Evolutionary conservation across 1,140 invertebrate genomes (phyloP).

Genomic region (Diuraphis noxia): DNA sequence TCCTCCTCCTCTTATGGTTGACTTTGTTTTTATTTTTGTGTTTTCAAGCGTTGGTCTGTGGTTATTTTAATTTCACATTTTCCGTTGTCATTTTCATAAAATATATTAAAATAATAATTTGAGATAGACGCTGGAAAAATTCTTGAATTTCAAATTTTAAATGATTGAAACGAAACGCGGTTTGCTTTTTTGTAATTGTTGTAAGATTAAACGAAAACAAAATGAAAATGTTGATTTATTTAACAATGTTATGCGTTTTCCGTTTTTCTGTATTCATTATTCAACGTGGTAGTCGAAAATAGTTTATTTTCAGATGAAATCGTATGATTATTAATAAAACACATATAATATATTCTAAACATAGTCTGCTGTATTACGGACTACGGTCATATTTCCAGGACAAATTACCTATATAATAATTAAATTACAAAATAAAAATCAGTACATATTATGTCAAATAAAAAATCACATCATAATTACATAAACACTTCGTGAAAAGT

Average conservation of each 20-base stretch:
- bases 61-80: background rate
- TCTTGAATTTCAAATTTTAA: background rate
- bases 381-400: no score
- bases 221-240: conserved; percentile 8
- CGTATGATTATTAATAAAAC: background rate
- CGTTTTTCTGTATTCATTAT: background rate
- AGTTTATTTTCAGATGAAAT: background rate
- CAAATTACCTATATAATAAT: no score
- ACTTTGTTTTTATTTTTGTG: background rate
- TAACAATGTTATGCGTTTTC: background rate
- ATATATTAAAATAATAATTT: conserved; percentile 30
- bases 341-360: no score
- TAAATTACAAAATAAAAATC: no score
- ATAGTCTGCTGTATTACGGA: no score
- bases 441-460: background rate
- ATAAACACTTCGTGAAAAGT: background rate
- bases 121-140: background rate
- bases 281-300: background rate
- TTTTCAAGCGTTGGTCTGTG: background rate
- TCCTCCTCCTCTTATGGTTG: background rate
- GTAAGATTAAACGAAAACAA: background rate
- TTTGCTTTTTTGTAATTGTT: background rate
- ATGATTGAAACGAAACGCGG: background rate
- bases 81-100: background rate
- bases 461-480: background rate